A percentile compares a stretch with the other conserved stretches of the same genome.
These are phyloP conservation scores for Parnassius glacialis DNA, from an alignment of 2,888 invertebrate species.

Conservation along the genomic window DNA sequence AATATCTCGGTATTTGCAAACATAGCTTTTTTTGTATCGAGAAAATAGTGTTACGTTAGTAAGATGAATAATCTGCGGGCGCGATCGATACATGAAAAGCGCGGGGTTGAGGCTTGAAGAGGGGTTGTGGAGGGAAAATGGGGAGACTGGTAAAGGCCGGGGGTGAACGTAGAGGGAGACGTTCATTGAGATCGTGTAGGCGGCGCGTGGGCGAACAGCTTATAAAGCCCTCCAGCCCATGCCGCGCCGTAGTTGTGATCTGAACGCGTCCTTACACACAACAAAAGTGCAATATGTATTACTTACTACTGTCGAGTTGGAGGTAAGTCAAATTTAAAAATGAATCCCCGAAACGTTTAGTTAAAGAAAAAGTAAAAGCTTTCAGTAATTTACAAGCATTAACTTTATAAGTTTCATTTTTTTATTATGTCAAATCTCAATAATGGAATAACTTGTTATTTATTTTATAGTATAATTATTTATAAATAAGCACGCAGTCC, in stretches of 20 bases:
- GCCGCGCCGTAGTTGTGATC: slow-evolving; percentile 68
- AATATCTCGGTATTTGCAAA: too few relatives aligned
- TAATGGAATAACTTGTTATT: too few relatives aligned
- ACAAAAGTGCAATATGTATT: slow-evolving; percentile 58
- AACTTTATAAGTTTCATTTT: too few relatives aligned
- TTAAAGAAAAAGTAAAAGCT: too few relatives aligned
- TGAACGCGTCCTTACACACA: slow-evolving; percentile 49
- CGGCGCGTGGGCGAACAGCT: slow-evolving; percentile 77
- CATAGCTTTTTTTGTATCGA: background rate
- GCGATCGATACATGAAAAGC: slow-evolving; percentile 70
- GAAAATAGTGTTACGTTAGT: slow-evolving; percentile 55
- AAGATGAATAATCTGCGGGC: slow-evolving; percentile 75
- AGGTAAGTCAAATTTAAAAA: slow-evolving; percentile 49
- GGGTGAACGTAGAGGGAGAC: slow-evolving; percentile 46
- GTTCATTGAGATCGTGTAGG: slow-evolving; percentile 87
- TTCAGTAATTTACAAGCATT: too few relatives aligned
- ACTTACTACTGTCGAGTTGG: slow-evolving; percentile 57
- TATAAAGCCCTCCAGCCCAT: slow-evolving; percentile 65
- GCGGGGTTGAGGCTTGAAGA: slow-evolving; percentile 43
- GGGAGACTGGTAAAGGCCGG: slow-evolving; percentile 31
- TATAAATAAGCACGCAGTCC: too few relatives aligned
- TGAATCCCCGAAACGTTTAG: too few relatives aligned
- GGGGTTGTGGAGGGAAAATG: slow-evolving; percentile 36
- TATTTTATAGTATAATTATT: too few relatives aligned
- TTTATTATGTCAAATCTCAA: too few relatives aligned